Evolutionary conservation across 1,140 invertebrate genomes (phyloP), one percentile per base, ranked within the genome.

Genomic region (Drosophila auraria): DNA sequence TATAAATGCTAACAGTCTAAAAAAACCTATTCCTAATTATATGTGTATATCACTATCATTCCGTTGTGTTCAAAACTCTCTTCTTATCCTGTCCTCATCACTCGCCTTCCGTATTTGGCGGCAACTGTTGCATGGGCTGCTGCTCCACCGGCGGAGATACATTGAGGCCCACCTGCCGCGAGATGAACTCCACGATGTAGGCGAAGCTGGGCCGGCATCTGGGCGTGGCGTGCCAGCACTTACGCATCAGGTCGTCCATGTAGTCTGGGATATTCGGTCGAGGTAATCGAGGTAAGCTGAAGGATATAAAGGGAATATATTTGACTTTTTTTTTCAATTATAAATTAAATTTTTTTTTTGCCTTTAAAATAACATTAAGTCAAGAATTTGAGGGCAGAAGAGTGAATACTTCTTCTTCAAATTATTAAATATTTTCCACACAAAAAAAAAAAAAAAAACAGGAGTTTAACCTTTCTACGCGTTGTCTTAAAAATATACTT

Each of bases 171-270:
- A 38, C 17, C 11, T 62, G 33, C 4, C n/a, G 23, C 25, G 70
- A 38, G 38, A 73, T 73, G 7, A 60, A 38, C 14, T 68, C 15
- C 51, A 77, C n/a, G 47, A 63, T 11, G 20, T 15, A 5, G n/a
- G 66, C 11, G 92, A 98, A 98, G 44, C 94, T 95, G 4, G 97
- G 97, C 45, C 98, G 93, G 14, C 95, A 83, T 59, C 95, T 95
- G 0, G 97, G 96, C 50, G 96, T 94, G 4, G 94, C 86, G 60
- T 96, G 84, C 97, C 97, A 98, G 87, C 97, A 98, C 11, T 95
- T 94, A 75, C 94, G 93, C 95, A 98, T 97, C 6, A 98, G 92
- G 57, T 95, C 94, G 89, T 98, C 98, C 51, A 98, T 94, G 70
- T 94, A 94, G 60, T 95, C 94, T 0, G 97, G 96, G 91, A 97